These are phyloP conservation scores for Drosophila nigrodunni DNA, from an alignment of 1,140 invertebrate species.

Conservation along the genomic window DNA sequence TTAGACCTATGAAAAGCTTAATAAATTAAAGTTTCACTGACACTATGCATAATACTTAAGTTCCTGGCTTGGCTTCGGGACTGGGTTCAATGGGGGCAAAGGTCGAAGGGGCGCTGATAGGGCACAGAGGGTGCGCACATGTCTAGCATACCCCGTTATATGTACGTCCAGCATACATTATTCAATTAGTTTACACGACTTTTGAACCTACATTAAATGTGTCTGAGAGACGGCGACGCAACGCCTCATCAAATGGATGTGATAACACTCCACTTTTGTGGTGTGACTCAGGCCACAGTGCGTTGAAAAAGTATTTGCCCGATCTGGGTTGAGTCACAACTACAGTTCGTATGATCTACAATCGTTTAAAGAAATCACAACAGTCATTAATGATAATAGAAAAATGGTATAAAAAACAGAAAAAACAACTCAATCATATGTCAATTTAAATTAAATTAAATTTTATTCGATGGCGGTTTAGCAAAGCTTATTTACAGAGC, in stretches of 20 bases:
- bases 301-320: constrained; percentile 1
- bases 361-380: constrained; percentile 7
- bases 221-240: constrained; percentile 2
- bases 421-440: not conserved
- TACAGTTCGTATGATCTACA: not conserved
- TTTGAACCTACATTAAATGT: constrained; percentile 36
- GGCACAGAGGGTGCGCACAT: not conserved
- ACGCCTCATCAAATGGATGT: constrained; percentile 14
- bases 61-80: constrained; percentile 1
- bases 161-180: constrained; percentile 23
- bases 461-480: constrained; percentile 75
- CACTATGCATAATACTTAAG: constrained; percentile 13
- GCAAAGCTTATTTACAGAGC: constrained; percentile 65
- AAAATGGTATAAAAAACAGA: not conserved
- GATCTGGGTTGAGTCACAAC: constrained; percentile 13
- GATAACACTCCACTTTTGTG: constrained; percentile 29
- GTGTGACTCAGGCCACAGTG: constrained; percentile 22
- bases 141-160: not conserved
- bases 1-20: constrained; percentile 2
- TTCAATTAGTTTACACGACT: constrained; percentile 39
- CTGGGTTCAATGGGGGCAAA: not conserved
- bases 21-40: constrained; percentile 22
- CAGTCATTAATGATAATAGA: constrained; percentile 4
- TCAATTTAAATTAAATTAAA: constrained; percentile 50
- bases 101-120: not conserved